Conservation (phyloP, 2,888 invertebrate species). For the Stenotaenia linearis region DNA sequence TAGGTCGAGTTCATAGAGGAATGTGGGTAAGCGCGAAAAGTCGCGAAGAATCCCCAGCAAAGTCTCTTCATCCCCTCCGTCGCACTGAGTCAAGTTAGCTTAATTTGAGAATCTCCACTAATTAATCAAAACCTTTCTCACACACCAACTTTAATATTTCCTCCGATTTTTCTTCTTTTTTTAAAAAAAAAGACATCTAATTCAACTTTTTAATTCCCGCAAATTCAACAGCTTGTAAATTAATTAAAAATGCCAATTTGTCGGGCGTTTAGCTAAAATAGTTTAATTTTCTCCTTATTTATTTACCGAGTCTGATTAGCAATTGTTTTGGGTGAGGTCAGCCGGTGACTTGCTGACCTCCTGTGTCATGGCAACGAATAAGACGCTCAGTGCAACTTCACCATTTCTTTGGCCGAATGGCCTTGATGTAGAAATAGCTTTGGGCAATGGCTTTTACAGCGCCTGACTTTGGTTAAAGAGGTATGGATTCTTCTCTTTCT, state of each 20-base stretch:
- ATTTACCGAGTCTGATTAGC: background rate
- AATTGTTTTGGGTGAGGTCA: slow-evolving; percentile 7
- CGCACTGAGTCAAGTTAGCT: background rate
- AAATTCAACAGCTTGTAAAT: background rate
- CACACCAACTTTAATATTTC: background rate
- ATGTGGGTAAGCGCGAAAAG: background rate
- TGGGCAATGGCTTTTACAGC: background rate
- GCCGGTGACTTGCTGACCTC: background rate
- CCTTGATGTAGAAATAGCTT: slow-evolving; percentile 13
- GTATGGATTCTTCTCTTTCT: background rate
- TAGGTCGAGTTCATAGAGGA: background rate
- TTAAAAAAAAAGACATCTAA: background rate
- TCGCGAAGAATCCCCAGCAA: background rate
- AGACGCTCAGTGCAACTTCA: background rate
- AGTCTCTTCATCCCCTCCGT: background rate
- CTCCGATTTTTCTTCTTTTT: background rate
- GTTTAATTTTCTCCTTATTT: background rate
- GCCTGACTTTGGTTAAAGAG: background rate
- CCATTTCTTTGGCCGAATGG: slow-evolving; percentile 10
- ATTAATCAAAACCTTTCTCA: background rate
- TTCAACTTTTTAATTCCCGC: background rate
- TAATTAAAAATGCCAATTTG: background rate
- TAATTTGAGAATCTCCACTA: background rate
- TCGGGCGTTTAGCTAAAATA: background rate
- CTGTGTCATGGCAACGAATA: background rate